phyloP scores from a whole-genome alignment of 2,113 vertebrate species.

The Jacana jacana region DNA sequence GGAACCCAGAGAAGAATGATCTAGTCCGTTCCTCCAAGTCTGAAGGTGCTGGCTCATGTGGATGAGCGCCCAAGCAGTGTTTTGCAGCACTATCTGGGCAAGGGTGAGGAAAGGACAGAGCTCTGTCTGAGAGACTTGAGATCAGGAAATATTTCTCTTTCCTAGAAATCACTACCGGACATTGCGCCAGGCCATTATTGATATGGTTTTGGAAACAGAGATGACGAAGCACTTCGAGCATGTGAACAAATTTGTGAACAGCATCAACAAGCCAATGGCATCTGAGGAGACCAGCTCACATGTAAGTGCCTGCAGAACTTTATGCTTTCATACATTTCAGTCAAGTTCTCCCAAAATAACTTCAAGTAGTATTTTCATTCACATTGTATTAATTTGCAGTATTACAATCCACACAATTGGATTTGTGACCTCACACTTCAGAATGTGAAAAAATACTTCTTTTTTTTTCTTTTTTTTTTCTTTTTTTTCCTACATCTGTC shows the following conservation, averaged over 20 bases:
- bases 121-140: not conserved
- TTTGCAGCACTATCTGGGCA: not conserved
- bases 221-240: constrained; percentile 98
- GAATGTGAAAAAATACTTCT: not conserved
- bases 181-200: constrained; percentile 91
- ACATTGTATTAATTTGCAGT: not conserved
- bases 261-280: constrained; percentile 91
- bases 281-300: constrained; percentile 82
- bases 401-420: not conserved
- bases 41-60: not conserved
- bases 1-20: not conserved
- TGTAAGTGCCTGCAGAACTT: constrained; percentile 47
- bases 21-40: not conserved
- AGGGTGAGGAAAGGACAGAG: not conserved
- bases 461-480: too few species aligned
- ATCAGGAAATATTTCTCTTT: constrained; percentile 1
- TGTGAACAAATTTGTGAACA: constrained; percentile 97
- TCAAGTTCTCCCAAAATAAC: not conserved
- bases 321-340: not conserved
- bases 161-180: constrained; percentile 91
- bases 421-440: not conserved
- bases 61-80: not conserved
- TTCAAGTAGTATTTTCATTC: not conserved
- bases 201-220: constrained; percentile 97
- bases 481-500: not conserved